phyloP scores from a whole-genome alignment of 2,113 vertebrate genomes.

The Vidua chalybeata region DNA sequence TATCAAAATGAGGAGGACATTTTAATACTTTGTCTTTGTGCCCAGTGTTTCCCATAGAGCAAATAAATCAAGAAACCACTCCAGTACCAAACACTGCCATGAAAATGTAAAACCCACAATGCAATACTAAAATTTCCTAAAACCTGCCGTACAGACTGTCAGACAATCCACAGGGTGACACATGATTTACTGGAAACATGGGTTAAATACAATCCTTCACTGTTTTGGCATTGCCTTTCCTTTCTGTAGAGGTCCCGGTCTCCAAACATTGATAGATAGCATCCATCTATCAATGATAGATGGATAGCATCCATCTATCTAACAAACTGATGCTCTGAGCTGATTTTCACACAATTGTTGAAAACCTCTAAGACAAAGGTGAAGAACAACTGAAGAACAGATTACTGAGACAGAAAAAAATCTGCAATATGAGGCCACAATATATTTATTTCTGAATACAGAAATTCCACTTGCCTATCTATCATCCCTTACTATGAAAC shows the following conservation, averaged over 20 bases:
- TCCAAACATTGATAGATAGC: background rate
- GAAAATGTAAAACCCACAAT: background rate
- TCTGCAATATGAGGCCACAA: background rate
- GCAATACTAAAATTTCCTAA: background rate
- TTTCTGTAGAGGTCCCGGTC: background rate
- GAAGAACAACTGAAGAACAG: constrained; percentile 29
- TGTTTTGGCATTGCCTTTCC: background rate
- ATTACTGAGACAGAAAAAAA: background rate
- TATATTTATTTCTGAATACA: background rate
- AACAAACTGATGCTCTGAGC: background rate
- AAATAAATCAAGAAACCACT: background rate
- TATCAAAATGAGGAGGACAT: background rate
- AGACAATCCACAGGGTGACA: background rate
- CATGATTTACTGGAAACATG: background rate
- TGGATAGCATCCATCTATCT: background rate
- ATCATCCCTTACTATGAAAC: constrained; percentile 37
- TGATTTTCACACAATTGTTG: background rate
- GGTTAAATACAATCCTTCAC: background rate
- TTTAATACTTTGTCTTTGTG: background rate
- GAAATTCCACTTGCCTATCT: constrained; percentile 18
- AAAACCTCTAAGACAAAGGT: constrained; percentile 24
- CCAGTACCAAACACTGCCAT: background rate
- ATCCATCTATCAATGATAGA: background rate
- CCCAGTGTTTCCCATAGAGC: background rate
- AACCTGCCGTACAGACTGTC: background rate